These are phyloP conservation scores for Spodoptera exigua DNA, from an alignment of 2,888 invertebrate species.

Conservation along the genomic window DNA sequence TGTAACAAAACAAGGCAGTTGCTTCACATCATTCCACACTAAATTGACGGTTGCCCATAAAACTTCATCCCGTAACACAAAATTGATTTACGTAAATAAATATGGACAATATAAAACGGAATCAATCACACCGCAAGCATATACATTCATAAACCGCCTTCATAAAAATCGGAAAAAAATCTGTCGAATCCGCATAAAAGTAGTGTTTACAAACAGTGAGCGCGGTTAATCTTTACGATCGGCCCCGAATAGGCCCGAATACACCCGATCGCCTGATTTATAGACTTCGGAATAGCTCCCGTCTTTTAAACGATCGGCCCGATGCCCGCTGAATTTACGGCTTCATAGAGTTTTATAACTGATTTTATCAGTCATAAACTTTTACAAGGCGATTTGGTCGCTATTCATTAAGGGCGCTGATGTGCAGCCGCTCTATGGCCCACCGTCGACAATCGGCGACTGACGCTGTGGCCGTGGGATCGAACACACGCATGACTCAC, in stretches of 20 bases:
- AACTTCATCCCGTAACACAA: conserved; percentile 27
- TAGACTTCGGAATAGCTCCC: conserved; percentile 81
- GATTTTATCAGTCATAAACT: conserved; percentile 87
- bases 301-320: conserved; percentile 78
- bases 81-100: conserved; percentile 46
- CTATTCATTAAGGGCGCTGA: conserved; percentile 73
- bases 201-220: conserved; percentile 84
- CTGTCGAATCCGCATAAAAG: conserved; percentile 78
- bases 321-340: conserved; percentile 80
- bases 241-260: conserved; percentile 75
- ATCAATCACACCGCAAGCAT: conserved; percentile 60
- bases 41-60: conserved; percentile 6
- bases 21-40: neutral
- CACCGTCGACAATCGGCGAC: conserved; percentile 24
- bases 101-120: conserved; percentile 51
- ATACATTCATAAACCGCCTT: conserved; percentile 70
- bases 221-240: conserved; percentile 83
- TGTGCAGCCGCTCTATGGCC: conserved; percentile 45
- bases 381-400: conserved; percentile 80
- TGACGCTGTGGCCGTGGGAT: conserved; percentile 33
- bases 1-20: neutral
- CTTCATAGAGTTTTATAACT: conserved; percentile 86
- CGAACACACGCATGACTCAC: conserved; percentile 17
- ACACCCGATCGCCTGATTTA: conserved; percentile 82
- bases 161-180: conserved; percentile 71